Base-by-base conservation (phyloP, 2,113 vertebrate genomes). In the Falcunculus frontatus region DNA sequence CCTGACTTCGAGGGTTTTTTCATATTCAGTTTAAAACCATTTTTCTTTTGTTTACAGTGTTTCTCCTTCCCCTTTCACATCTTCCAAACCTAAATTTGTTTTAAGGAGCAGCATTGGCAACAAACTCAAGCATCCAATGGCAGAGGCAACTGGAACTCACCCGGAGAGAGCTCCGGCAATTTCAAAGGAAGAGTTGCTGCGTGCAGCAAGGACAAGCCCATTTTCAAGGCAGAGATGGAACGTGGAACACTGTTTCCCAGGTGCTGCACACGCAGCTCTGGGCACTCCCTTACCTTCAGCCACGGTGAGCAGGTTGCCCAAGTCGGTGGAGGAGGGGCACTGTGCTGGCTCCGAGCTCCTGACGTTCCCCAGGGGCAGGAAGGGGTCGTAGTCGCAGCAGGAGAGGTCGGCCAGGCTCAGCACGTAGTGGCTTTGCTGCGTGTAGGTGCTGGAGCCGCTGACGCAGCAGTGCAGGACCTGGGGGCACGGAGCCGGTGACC, bases 391-490 rank as follows among this genome's bases (percentile, higher is more conserved):
- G 89, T 99, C 99, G 13, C 98, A 94, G 65, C 98, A 98, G 0
- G 98, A 99, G 88, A 99, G 97, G 96, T 99, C 99, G 0, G 99
- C 98, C 95, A 99, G 97, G 62, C 98, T 99, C 96, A 99, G 96
- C 53, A 99, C 98, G 27, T 99, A 99, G 96, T 99, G 99, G 97
- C 99, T 99, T 93, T 99, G 99, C 82, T 99, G 99, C 11, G 98
- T 99, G 59, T 99, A 99, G 4, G 99, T 98, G 96, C 98, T 99
- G 55, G 99, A 99, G 80, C 99, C 99, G 4, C 98, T 99, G 81
- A 99, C 98, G 52, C 99, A 99, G 80, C 99, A 99, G 97, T 99
- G 99, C 41, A 99, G 98, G 85, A 99, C 99, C 99, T 99, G 96
- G 32, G 72, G 32, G 81, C 32, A 81, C 9, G 3, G 33, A 30